Evolutionary conservation across 2,797 vertebrate species (phyloP), one percentile per base, ranked within the genome.

Genomic region (Decapterus maruadsi): DNA sequence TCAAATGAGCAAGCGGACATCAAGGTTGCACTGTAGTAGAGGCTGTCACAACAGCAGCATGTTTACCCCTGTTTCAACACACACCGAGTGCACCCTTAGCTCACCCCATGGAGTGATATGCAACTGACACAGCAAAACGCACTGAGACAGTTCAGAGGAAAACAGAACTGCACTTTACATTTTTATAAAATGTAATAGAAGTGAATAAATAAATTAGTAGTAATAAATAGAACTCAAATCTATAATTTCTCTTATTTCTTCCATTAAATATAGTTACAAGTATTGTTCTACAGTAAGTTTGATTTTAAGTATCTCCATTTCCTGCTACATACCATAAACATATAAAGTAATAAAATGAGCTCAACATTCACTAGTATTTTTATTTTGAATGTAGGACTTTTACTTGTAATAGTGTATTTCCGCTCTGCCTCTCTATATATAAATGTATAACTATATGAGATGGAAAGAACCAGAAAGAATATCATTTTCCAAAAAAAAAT

Each of bases 51-150:
- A 26, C 62, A 48, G 40, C 26, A 6, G 0, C 42, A 50, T 88
- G 78, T 83, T 87, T 85, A 67, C 42, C 17, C 38, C 38, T 54
- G 26, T 87, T 83, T 77, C 85, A 83, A 56, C 71, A 85, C 42
- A 63, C 36, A 29, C 56, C 4, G 6, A 26, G n/a, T 3, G 6
- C 17, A 38, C 6, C 1, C 19, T 5, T 31, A 36, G 17, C 22
- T 60, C 7, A 51, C 26, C 55, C 5, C 26, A 26, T 14, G 54
- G 2, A 22, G 4, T 42, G 2, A 60, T 19, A 26, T 20, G n/a
- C 3, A 58, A 43, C 12, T 45, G n/a, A 59, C 17, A 14, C 17
- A 9, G 16, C 8, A 38, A 19, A 46, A 11, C n/a, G 8, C 36
- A 42, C 2, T 64, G 6, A 34, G 43, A 14, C 20, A 6, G 8